phyloP scores from a whole-genome alignment of 1,140 invertebrate species.

The Ladona fulva region DNA sequence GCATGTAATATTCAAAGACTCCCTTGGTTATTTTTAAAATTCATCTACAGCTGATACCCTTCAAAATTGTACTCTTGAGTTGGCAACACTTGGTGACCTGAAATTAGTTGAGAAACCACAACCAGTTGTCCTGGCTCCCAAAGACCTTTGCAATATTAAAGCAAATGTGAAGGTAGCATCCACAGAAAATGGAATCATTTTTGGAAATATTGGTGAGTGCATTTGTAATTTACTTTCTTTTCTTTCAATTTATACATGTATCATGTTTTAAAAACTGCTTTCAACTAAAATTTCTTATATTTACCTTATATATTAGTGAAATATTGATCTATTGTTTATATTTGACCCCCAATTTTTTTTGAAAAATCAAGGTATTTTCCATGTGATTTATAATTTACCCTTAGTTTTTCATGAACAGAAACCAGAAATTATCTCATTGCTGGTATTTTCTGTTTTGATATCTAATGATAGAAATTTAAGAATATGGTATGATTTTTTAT shows the following conservation, averaged over 20 bases:
- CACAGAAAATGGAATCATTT: slow-evolving; percentile 98
- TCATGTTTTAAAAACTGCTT: not conserved
- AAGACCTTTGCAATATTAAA: slow-evolving; percentile 97
- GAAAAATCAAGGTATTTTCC: no score
- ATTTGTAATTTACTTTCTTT: not conserved
- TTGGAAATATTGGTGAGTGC: slow-evolving; percentile 88
- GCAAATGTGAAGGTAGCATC: slow-evolving; percentile 92
- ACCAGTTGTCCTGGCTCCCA: slow-evolving; percentile 87
- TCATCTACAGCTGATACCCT: slow-evolving; percentile 66
- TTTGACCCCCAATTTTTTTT: no score
- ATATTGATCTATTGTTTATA: no score
- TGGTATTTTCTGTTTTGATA: no score
- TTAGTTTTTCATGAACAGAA: no score
- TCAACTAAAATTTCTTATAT: no score
- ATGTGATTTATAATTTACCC: no score
- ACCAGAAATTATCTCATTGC: no score
- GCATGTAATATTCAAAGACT: no score
- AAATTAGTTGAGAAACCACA: slow-evolving; percentile 96
- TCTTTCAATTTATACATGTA: not conserved
- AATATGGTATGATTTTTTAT: no score
- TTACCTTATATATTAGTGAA: no score
- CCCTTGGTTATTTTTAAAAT: slow-evolving; percentile 21
- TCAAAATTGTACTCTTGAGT: slow-evolving; percentile 94
- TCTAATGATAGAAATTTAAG: no score
- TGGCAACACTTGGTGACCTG: slow-evolving; percentile 94